Evolutionary conservation across 2,797 vertebrate species (phyloP), one percentile per base, ranked within the genome.

Genomic region (Coregonus suidteri): DNA sequence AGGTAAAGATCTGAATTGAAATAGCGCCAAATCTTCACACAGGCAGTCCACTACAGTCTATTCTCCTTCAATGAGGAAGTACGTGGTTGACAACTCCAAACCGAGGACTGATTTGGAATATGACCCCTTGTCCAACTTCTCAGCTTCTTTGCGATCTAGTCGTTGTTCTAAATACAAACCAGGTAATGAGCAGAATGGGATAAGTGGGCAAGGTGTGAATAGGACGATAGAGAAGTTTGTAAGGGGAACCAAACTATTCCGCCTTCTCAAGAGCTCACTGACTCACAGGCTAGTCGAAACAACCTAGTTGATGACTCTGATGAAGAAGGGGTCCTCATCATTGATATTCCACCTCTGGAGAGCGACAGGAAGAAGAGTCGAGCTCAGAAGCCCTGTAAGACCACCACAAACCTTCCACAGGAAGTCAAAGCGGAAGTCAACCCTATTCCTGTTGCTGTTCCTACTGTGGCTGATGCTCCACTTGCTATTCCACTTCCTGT

Each of bases 61-160:
- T n/a, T 47, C 83, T 9, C 51, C 18, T 13, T 15, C 31, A 11
- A 9, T 20, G 34, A 86, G 53, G 34, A 95, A 96, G 87, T 94
- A 94, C n/a, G 84, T 93, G 54, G 79, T 95, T 76, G 93, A 94
- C 83, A 85, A 84, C 75, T 91, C 87, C 13, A 95, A 88, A 86
- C 94, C 93, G 25, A 93, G 87, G 83, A 93, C 92, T 41, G 93
- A 94, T 86, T 84, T 94, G 84, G 94, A 96, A 85, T 95, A 94
- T 77, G 92, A 95, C 76, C 94, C 94, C 13, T 87, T 94, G 69
- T 93, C 95, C 74, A 96, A 95, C 89, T 96, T 93, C 78, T 94
- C 93, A 75, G 88, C 94, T 41, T 93, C 86, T 65, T 30, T 94
- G 6, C 77, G 86, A 9, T 90, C 92, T 74, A 83, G 84, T 78